Evolutionary conservation across 2,113 vertebrate species (phyloP), one percentile per base, ranked within the genome.

Genomic region (Callithrix jacchus): DNA sequence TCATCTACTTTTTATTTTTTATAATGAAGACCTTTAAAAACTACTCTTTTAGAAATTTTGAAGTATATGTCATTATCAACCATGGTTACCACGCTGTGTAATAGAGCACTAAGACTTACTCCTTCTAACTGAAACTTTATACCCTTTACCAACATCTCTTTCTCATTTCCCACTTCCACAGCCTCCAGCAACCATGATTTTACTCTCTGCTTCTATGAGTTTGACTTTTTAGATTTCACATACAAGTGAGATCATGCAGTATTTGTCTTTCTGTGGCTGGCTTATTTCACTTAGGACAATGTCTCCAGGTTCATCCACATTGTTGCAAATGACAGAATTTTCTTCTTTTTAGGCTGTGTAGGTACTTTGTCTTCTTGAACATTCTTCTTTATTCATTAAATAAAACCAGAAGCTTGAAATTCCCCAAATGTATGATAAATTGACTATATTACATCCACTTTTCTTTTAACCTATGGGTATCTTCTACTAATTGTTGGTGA

Each of bases 401-500:
- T 73, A 73, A 73, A 73, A 73, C 37, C 37, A 73, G 23, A 73
- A 73, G 37, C 37, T 73, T 40, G 70, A 73, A 73, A 73, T 64
- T 64, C 27, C 27, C 11, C 61, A 64, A 12, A 6, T 64, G 5
- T 30, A 64, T 64, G 61, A 64, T 64, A 27, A 64, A 12, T 64
- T 64, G 8, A 64, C 27, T 61, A 5, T 30, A 64, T 64, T 27
- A 64, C 27, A 64, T 27, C 27, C 61, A 64, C 14, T 32, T 64
- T 64, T 64, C 61, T 20, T 54, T 76, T 92, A 96, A 97, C 52
- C 58, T 73, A 76, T 96, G 88, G 3, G 0, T 8, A 66, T 13
- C 73, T 93, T 98, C 71, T 94, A 35, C 21, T 95, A 84, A 91
- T 96, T 93, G 83, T 87, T 97, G 97, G 96, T 79, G 47, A 96